Base-by-base conservation (phyloP, 92 coral and sea anemone genomes). In the Paramuricea clavata region DNA sequence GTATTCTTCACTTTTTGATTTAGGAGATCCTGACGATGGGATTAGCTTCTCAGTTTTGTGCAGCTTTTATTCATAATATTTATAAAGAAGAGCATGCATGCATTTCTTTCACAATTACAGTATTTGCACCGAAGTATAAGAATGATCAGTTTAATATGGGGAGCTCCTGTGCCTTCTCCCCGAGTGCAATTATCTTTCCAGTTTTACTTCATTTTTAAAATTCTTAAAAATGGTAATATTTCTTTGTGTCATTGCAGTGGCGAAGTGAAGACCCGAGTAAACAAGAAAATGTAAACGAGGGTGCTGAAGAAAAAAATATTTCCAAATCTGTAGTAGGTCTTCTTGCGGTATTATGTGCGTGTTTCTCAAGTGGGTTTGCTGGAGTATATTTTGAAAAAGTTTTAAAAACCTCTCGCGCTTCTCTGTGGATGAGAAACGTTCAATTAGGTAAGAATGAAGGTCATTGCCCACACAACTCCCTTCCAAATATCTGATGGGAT, bases 341-440 rank as follows among this genome's bases (percentile, higher is more conserved):
- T 25, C 39, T 96, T 28, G 98, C 99, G 6, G 99, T 96, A 11
- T 87, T 96, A 17, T 91, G 93, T 8, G 99, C 99, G 0, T 96
- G 99, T 67, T 94, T 94, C 86, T 96, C 99, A 42, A 96, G 99
- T 96, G 99, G 99, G 0, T 96, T 96, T 82, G 98, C 99, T 76
- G 99, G 99, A 27, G 99, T 96, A 4, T 96, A 94, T 85, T 96
- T 96, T 89, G 99, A 96, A 74, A 96, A 94, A 77, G 92, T 96
- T 67, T 85, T 96, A 82, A 96, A 96, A 44, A 97, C 94, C 67
- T 89, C 99, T 26, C 92, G 89, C 27, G 87, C 98, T 12, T 83
- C 98, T 12, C 92, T 96, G 49, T 96, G 99, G 99, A 87, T 96
- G 52, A 93, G 99, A 88, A 96, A 96, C 83, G 89, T 96, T 13